These are phyloP conservation scores for Carterocephalus palaemon DNA, from an alignment of 2,888 invertebrate species.

Conservation along the genomic window DNA sequence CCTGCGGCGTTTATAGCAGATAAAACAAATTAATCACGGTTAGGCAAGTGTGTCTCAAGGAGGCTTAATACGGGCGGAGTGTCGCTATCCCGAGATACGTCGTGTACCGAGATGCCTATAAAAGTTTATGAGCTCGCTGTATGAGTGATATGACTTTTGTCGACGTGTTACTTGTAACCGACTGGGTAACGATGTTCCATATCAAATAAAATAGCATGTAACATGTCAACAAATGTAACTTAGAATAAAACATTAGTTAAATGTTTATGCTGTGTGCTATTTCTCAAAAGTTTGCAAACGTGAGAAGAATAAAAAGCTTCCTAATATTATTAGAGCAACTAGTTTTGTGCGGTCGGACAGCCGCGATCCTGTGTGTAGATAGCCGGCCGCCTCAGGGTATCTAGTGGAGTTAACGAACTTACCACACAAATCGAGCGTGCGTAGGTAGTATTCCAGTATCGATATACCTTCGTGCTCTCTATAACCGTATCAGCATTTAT, in stretches of 20 bases:
- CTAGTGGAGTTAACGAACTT: slow-evolving; percentile 62
- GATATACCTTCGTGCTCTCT: no score
- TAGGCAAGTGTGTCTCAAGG: slow-evolving; percentile 62
- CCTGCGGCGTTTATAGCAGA: slow-evolving; percentile 45
- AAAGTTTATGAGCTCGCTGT: slow-evolving; percentile 71
- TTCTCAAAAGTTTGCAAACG: not conserved
- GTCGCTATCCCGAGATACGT: slow-evolving; percentile 52
- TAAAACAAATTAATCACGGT: slow-evolving; percentile 71
- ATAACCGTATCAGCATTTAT: no score
- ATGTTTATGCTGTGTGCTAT: no score
- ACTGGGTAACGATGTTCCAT: no score
- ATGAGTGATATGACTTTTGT: slow-evolving; percentile 66
- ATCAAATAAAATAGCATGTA: no score
- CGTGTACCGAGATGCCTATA: slow-evolving; percentile 59
- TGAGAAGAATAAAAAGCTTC: slow-evolving; percentile 6
- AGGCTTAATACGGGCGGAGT: slow-evolving; percentile 51
- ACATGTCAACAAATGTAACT: no score
- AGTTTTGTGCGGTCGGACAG: slow-evolving; percentile 3
- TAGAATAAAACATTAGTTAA: no score
- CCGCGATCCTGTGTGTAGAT: slow-evolving; percentile 22
- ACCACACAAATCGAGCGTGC: slow-evolving; percentile 63
- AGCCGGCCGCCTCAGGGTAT: slow-evolving; percentile 9
- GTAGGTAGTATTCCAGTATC: no score
- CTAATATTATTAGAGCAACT: slow-evolving; percentile 3
- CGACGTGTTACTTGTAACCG: slow-evolving; percentile 48